Percentiles rank a stretch among this genome's conserved stretches.
Evolutionary conservation across 2,797 vertebrate species (phyloP).

Genomic region (Tolypeutes matacus): DNA sequence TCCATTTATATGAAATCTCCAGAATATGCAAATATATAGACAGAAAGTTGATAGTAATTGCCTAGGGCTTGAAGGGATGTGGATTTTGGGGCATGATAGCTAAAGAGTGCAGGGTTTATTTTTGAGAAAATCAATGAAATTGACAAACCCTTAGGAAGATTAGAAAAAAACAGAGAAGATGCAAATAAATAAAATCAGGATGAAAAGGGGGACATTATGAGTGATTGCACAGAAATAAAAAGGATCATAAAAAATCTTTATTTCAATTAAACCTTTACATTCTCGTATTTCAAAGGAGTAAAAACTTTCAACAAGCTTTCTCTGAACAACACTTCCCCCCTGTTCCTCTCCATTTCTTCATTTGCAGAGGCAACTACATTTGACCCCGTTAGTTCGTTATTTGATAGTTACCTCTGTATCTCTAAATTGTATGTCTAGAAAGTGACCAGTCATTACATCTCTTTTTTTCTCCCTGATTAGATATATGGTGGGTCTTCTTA

Average conservation of each 20-base stretch:
- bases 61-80: rapidly evolving
- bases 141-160: too few species aligned
- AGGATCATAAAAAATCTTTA: background rate
- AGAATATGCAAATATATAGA: background rate
- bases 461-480: background rate
- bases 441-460: background rate
- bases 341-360: background rate
- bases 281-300: too few species aligned
- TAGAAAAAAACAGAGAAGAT: too few species aligned
- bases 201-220: too few species aligned
- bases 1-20: background rate
- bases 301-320: background rate
- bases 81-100: background rate
- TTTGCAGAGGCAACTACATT: background rate
- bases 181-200: too few species aligned
- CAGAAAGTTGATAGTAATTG: background rate
- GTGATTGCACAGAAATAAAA: too few species aligned
- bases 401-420: background rate
- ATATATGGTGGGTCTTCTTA: background rate
- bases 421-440: background rate
- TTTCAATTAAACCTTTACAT: background rate
- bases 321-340: background rate
- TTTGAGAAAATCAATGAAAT: background rate
- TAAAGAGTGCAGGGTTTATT: background rate
- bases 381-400: background rate